A percentile compares a stretch with the other conserved stretches of the same genome.
Evolutionary conservation across 2,888 invertebrate genomes (phyloP).

Genomic region (Pseudoips prasinana): DNA sequence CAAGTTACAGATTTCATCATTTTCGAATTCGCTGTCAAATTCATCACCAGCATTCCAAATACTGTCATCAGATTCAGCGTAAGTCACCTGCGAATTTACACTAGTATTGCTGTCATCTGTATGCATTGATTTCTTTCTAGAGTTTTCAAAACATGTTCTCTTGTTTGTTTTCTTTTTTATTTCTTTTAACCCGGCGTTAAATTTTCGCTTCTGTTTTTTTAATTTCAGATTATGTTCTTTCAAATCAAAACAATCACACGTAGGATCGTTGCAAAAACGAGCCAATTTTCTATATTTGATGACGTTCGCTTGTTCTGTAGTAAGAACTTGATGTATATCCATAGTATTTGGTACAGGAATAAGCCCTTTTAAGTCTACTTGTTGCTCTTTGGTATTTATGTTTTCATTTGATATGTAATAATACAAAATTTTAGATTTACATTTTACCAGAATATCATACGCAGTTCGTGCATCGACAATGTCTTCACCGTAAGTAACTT

Average conservation of each 20-base stretch:
- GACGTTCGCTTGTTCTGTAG: constrained; percentile 3
- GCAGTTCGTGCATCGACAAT: not conserved
- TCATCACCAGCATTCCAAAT: not conserved
- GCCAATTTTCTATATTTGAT: constrained; percentile 4
- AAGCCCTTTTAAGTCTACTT: constrained; percentile 5
- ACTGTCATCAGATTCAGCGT: constrained; percentile 5
- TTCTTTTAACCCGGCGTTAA: not conserved
- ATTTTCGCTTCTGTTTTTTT: not conserved
- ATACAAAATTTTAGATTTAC: constrained; percentile 4
- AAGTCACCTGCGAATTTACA: constrained; percentile 3
- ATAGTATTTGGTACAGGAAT: constrained; percentile 9
- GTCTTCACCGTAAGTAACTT: not conserved
- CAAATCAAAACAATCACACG: constrained; percentile 2
- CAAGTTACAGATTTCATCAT: not conserved
- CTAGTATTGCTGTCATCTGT: constrained; percentile 1
- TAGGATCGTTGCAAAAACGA: constrained; percentile 1
- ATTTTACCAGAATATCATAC: constrained; percentile 7
- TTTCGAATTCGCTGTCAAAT: too few species aligned
- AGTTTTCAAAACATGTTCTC: constrained; percentile 1
- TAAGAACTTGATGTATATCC: constrained; percentile 9
- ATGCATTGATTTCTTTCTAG: not conserved
- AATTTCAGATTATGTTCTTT: too few species aligned
- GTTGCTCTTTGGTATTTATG: constrained; percentile 5
- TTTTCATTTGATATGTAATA: constrained; percentile 6
- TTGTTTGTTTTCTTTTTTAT: constrained; percentile 1